phyloP scores from a whole-genome alignment of 2,797 vertebrate genomes.

The Microctenopoma lineatum region DNA sequence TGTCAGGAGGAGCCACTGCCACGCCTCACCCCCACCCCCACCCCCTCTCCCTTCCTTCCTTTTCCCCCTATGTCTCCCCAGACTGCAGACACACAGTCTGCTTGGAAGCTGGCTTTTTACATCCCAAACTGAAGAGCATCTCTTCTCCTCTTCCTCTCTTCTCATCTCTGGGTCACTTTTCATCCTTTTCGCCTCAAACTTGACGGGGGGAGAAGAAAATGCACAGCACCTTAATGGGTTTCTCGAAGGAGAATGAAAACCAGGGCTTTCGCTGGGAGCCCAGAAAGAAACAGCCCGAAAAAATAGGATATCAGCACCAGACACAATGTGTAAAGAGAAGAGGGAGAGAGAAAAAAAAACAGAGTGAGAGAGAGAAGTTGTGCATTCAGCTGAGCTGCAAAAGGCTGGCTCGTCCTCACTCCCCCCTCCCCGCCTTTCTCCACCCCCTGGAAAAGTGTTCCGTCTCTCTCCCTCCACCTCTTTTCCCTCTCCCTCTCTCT shows the following conservation, averaged over 20 bases:
- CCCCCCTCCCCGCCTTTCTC: conserved; percentile 50
- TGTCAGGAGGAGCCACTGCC: conserved; percentile 63
- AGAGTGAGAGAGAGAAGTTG: conserved; percentile 72
- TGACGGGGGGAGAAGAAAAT: conserved; percentile 13
- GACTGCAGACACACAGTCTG: conserved; percentile 63
- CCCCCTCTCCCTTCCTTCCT: background rate
- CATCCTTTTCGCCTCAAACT: conserved; percentile 45
- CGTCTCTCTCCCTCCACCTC: conserved; percentile 44
- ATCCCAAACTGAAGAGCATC: conserved; percentile 42
- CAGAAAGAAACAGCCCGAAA: conserved; percentile 48
- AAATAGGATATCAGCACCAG: conserved; percentile 59
- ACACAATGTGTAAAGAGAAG: conserved; percentile 53
- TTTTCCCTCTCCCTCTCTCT: conserved; percentile 69
- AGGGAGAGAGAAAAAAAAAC: conserved; percentile 26
- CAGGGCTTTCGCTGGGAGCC: conserved; percentile 36
- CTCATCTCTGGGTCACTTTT: conserved; percentile 47
- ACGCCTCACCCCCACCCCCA: background rate
- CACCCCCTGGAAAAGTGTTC: conserved; percentile 70
- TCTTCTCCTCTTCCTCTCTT: conserved; percentile 7
- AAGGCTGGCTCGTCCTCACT: conserved; percentile 56
- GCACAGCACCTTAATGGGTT: conserved; percentile 33
- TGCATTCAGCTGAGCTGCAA: conserved; percentile 79
- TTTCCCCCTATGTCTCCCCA: conserved; percentile 23
- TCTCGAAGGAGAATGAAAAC: conserved; percentile 34
- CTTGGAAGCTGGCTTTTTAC: conserved; percentile 52